Conservation (phyloP, 1,140 invertebrate species). For the Drosophila navojoa region DNA sequence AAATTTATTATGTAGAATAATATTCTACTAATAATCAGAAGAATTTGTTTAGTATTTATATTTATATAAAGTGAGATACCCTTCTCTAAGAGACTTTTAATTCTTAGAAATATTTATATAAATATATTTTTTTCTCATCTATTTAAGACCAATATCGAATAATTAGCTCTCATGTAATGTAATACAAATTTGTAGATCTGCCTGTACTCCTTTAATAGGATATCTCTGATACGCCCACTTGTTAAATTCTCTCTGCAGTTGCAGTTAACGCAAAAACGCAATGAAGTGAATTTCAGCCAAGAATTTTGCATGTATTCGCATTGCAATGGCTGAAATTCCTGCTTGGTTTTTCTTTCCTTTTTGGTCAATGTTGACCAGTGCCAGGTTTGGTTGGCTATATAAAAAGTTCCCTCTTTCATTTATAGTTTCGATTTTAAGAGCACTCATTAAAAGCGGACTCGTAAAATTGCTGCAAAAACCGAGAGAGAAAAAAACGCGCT, state of each 20-base stretch:
- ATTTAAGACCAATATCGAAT: too few relatives aligned
- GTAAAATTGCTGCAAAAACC: constrained; percentile 26
- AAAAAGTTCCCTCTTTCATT: constrained; percentile 27
- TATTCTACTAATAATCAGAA: too few relatives aligned
- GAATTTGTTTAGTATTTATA: too few relatives aligned
- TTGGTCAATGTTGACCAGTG: constrained; percentile 29
- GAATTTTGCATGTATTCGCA: constrained; percentile 27
- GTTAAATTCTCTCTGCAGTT: constrained; percentile 6
- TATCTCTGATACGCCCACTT: background rate
- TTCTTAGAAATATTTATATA: too few relatives aligned
- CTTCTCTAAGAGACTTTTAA: too few relatives aligned
- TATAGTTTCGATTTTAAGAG: constrained; percentile 43
- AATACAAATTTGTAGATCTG: too few relatives aligned
- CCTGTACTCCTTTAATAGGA: too few relatives aligned
- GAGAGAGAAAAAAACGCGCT: constrained; percentile 14
- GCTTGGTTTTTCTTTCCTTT: constrained; percentile 4
- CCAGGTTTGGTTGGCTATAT: constrained; percentile 26
- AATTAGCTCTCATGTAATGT: too few relatives aligned
- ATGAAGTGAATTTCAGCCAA: constrained; percentile 40
- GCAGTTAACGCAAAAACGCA: constrained; percentile 7
- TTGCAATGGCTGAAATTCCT: constrained; percentile 27
- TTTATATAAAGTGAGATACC: too few relatives aligned
- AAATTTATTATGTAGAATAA: too few relatives aligned
- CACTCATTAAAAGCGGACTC: constrained; percentile 45
- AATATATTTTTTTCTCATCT: too few relatives aligned